Percentiles rank a stretch among this genome's conserved stretches.
Evolutionary conservation across 2,888 invertebrate species (phyloP).

Genomic region (Drosophila parthenogenetica): DNA sequence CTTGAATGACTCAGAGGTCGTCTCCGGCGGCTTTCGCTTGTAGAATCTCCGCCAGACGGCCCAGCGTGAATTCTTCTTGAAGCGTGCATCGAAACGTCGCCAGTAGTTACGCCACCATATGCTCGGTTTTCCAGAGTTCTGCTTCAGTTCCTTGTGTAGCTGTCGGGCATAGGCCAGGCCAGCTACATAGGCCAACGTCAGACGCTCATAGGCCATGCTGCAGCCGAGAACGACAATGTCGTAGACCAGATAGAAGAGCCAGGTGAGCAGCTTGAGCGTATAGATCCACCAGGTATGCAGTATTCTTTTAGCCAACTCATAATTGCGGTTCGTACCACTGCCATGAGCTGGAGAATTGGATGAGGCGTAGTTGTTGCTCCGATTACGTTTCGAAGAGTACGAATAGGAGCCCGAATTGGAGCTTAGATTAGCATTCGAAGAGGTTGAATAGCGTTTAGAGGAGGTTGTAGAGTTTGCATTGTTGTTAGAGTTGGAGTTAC

Average conservation of each 20-base stretch:
- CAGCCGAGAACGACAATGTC: slow-evolving; percentile 92
- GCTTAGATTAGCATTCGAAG: slow-evolving; percentile 65
- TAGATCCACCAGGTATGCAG: slow-evolving; percentile 87
- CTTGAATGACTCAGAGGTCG: slow-evolving; percentile 80
- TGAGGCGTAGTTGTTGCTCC: slow-evolving; percentile 57
- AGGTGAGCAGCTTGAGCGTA: slow-evolving; percentile 88
- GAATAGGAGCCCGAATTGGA: slow-evolving; percentile 78
- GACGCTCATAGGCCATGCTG: slow-evolving; percentile 83
- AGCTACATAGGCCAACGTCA: slow-evolving; percentile 72
- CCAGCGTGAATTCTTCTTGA: slow-evolving; percentile 83
- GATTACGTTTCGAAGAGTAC: slow-evolving; percentile 80
- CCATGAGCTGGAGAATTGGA: slow-evolving; percentile 65
- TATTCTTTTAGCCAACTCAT: slow-evolving; percentile 85
- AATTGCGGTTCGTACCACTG: slow-evolving; percentile 84
- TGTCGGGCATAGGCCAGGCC: slow-evolving; percentile 76
- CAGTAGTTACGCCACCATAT: slow-evolving; percentile 83
- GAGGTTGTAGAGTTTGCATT: slow-evolving; percentile 59
- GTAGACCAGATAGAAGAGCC: slow-evolving; percentile 92
- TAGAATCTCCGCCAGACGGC: slow-evolving; percentile 84
- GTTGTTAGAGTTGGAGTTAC: slow-evolving; percentile 19
- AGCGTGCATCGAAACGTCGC: slow-evolving; percentile 83
- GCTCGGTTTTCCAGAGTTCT: slow-evolving; percentile 84
- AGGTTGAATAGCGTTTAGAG: slow-evolving; percentile 70
- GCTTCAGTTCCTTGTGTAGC: slow-evolving; percentile 82
- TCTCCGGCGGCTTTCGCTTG: slow-evolving; percentile 85